Base-by-base conservation (phyloP, 1,140 invertebrate genomes). In the Lucilia cuprina region DNA sequence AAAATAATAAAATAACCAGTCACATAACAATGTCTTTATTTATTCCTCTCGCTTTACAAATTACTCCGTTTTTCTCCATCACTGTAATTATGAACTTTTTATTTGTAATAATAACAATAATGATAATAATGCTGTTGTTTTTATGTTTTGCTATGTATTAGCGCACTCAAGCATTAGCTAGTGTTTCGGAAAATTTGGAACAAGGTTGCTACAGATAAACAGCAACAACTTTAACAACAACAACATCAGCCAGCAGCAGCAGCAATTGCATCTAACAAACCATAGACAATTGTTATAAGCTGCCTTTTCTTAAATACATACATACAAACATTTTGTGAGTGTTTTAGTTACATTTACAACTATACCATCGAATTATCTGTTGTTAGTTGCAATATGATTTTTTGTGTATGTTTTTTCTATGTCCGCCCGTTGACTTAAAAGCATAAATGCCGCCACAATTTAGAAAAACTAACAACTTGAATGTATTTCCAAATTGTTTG, bases 191-290 rank as follows among this genome's bases (percentile, higher is more conserved):
- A 70, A 70, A 70, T 70, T 70, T 70, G 65, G 65, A 70, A 70
- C 65, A 70, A 70, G 65, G 65, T 70, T 70, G 65, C 65, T 25
- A 70, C 65, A 70, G 65, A 70, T 70, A 70, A 70, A 70, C 19
- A 21, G 19, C 65, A 21, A 21, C n/a, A 70, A 12, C 65, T 30
- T 30, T 30, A 30, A 30, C 25, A 21, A 21, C 55, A 0, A n/a
- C 13, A 60, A n/a, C 55, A 60, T 14, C 55, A 70, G 17, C 1
- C 12, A 55, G 12, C n/a, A n/a, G 25, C 25, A 30, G 19, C 65
- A 70, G n/a, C 65, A 70, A 70, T 70, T 70, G 65, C 65, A 70
- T 70, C 65, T 70, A 70, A 70, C 65, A 70, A 60, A 70, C 65
- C 65, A 70, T 70, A 70, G 65, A 25, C 65, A 70, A 70, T 70